Base-by-base conservation (phyloP, 2,888 invertebrate species). In the Sipha maydis region DNA sequence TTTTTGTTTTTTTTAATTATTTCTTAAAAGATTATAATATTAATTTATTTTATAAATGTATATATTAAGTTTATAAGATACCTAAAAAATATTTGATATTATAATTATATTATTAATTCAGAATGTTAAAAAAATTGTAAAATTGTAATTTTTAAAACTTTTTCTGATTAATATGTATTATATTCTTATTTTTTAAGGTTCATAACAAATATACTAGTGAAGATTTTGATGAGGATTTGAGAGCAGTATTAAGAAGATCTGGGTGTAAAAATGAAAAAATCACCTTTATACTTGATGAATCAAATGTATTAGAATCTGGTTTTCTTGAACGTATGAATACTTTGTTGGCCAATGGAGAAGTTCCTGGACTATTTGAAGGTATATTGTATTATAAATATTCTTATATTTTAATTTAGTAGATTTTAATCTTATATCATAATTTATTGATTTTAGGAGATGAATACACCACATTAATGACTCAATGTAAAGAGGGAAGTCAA, bases 291-390 rank as follows among this genome's bases (percentile, higher is more conserved):
- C 94, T 99, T 92, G 99, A 99, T 92, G 99, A 99, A 92, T 99
- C 99, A 0, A 99, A 99, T 92, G 98, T 99, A 73, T 93, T 99
- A 84, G 99, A 99, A 93, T 99, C 99, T 41, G 97, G 98, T 86
- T 99, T 99, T 94, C 94, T 99, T 90, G 99, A 99, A 93, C 94
- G 99, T 90, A 99, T 99, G 98, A 99, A 99, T 92, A 99, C 99
- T 0, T 93, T 99, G 84, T 93, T 99, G 90, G 99, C 99, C 89
- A 99, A 99, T 92, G 99, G 99, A 91, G 99, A 99, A 94, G 98
- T 98, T 19, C 97, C 97, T 84, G 97, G 97, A 83, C 92, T 98
- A 69, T 98, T 98, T 91, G 97, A 98, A 92, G 97, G 92, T 91
- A 89, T 85, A 31, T 28, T 14, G 19, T 48, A 11, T 48, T 77